Percentiles rank a stretch among this genome's conserved stretches.
Conservation (phyloP, 2,888 invertebrate genomes). For the Silvanus unidentatus region DNA sequence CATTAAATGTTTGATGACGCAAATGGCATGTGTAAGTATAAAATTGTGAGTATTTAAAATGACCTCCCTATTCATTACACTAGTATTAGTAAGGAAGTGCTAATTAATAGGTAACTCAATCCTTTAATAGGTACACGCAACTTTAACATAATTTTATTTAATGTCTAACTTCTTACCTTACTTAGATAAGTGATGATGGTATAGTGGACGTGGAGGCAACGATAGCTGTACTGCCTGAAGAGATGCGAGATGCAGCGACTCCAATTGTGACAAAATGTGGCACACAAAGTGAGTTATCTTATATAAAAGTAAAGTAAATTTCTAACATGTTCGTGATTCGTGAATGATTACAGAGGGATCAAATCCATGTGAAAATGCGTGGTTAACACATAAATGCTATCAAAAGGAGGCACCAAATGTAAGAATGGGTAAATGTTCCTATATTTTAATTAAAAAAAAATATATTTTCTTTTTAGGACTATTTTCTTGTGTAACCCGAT, state of each 20-base stretch:
- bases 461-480: slow-evolving; percentile 10
- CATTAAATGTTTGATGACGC: slow-evolving; percentile 37
- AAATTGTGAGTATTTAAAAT: neutral
- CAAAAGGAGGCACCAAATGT: slow-evolving; percentile 23
- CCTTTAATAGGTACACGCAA: too few species aligned
- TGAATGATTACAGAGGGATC: slow-evolving; percentile 27
- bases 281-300: slow-evolving; percentile 34
- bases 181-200: slow-evolving; percentile 45
- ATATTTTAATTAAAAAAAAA: slow-evolving; percentile 1
- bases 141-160: too few species aligned
- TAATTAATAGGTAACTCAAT: too few species aligned
- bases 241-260: slow-evolving; percentile 30
- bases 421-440: slow-evolving; percentile 3
- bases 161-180: too few species aligned
- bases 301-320: neutral
- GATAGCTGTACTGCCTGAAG: slow-evolving; percentile 41
- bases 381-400: slow-evolving; percentile 39
- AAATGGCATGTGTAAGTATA: slow-evolving; percentile 36
- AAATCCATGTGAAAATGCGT: slow-evolving; percentile 37
- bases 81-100: too few species aligned
- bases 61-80: neutral
- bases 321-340: neutral
- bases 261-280: slow-evolving; percentile 38
- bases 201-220: slow-evolving; percentile 42
- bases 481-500: slow-evolving; percentile 9